These are phyloP conservation scores for Silurus lanzhouensis DNA, from an alignment of 2,797 vertebrate genomes.

Conservation along the genomic window DNA sequence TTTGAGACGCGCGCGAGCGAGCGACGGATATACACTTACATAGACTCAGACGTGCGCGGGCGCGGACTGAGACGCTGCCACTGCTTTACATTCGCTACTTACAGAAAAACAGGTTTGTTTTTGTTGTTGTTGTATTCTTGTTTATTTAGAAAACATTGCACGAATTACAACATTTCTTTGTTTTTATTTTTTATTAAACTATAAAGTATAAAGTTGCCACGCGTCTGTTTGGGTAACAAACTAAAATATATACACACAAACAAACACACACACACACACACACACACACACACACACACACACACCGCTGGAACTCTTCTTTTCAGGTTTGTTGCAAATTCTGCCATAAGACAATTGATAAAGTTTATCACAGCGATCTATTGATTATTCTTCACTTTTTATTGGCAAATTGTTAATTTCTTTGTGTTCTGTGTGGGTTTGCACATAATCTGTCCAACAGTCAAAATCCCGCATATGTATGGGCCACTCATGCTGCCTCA, in stretches of 20 bases:
- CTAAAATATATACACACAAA: neutral
- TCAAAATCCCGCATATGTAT: neutral
- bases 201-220: constrained; percentile 14
- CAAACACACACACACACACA: neutral
- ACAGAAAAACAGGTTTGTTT: neutral
- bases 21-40: neutral
- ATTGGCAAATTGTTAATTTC: neutral
- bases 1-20: constrained; percentile 20
- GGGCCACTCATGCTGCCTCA: neutral
- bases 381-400: neutral
- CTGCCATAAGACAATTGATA: neutral
- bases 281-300: neutral
- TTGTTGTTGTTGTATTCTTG: too few relatives aligned
- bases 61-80: neutral
- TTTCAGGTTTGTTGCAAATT: neutral
- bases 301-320: neutral
- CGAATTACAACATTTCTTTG: neutral
- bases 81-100: neutral
- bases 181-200: neutral
- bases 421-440: neutral
- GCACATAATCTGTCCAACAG: neutral
- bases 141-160: neutral
- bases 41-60: neutral
- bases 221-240: neutral
- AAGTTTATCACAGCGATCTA: neutral